Conservation (phyloP, 2,113 vertebrate species). For the Cardinalis cardinalis region DNA sequence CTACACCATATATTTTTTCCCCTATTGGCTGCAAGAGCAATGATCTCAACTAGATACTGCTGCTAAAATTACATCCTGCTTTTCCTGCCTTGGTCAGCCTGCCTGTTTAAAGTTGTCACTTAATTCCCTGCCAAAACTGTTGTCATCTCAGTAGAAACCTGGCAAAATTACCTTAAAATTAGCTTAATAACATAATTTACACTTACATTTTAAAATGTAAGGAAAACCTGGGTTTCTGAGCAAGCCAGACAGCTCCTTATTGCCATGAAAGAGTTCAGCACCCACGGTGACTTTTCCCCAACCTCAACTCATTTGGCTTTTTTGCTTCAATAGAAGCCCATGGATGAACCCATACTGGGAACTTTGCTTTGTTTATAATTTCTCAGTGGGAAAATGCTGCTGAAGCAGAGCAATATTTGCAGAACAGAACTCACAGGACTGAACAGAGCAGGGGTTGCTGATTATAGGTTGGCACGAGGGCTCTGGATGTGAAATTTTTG, state of each 20-base stretch:
- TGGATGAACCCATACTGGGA: neutral
- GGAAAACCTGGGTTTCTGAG: neutral
- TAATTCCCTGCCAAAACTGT: constrained; percentile 32
- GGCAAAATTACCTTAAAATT: neutral
- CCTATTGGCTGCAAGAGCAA: constrained; percentile 17
- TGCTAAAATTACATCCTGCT: constrained; percentile 44
- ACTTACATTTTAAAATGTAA: neutral
- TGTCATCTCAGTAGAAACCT: constrained; percentile 18
- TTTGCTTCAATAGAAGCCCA: neutral
- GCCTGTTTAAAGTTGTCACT: constrained; percentile 32
- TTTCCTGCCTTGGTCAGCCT: constrained; percentile 40
- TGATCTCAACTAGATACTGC: constrained; percentile 32
- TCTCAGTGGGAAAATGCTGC: neutral
- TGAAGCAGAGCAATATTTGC: neutral
- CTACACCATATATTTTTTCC: neutral
- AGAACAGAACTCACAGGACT: neutral
- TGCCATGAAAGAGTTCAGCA: neutral
- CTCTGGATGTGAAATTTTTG: neutral
- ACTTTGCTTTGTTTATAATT: neutral
- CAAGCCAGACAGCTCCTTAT: neutral
- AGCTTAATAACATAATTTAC: constrained; percentile 9
- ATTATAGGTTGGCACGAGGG: neutral
- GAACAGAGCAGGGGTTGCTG: neutral
- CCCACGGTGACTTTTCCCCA: neutral
- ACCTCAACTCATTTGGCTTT: neutral